Evolutionary conservation across 2,888 invertebrate genomes (phyloP).

Genomic region (Tipula confusa): DNA sequence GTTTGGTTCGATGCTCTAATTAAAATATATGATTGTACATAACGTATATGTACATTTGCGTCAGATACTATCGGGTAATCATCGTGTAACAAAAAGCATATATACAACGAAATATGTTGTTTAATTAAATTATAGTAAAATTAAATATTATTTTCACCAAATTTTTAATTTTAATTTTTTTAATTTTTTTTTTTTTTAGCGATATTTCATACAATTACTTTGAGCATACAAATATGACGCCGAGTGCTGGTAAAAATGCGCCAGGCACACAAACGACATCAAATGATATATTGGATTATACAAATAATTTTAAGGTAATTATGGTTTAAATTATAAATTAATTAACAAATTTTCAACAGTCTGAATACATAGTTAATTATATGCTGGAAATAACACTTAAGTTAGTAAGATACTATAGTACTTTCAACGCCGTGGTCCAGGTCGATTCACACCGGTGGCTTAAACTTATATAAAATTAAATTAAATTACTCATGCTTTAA

Average conservation of each 20-base stretch:
- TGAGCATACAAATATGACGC: conserved; percentile 26
- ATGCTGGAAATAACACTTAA: too few relatives aligned
- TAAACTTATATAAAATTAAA: too few relatives aligned
- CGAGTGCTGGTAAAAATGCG: conserved; percentile 28
- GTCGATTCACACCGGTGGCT: too few relatives aligned
- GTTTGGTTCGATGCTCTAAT: not conserved
- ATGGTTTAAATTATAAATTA: not conserved
- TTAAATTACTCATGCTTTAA: too few relatives aligned
- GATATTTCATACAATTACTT: conserved; percentile 29
- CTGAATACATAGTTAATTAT: not conserved
- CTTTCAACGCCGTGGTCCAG: too few relatives aligned
- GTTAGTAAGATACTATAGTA: too few relatives aligned
- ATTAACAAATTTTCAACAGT: not conserved
- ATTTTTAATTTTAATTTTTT: not conserved
- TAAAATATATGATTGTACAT: not conserved
- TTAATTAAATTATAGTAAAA: not conserved
- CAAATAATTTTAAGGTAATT: conserved; percentile 16
- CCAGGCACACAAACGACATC: conserved; percentile 15
- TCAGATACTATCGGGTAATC: not conserved
- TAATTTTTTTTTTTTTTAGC: conserved; percentile 1
- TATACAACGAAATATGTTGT: not conserved
- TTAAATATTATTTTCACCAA: not conserved
- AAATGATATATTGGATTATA: not conserved
- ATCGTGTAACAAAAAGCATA: not conserved
- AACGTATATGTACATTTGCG: not conserved